A percentile compares a stretch with the other conserved stretches of the same genome.
These are phyloP conservation scores for Andinoacara biseriatus DNA, from an alignment of 2,113 vertebrate genomes.

Conservation along the genomic window DNA sequence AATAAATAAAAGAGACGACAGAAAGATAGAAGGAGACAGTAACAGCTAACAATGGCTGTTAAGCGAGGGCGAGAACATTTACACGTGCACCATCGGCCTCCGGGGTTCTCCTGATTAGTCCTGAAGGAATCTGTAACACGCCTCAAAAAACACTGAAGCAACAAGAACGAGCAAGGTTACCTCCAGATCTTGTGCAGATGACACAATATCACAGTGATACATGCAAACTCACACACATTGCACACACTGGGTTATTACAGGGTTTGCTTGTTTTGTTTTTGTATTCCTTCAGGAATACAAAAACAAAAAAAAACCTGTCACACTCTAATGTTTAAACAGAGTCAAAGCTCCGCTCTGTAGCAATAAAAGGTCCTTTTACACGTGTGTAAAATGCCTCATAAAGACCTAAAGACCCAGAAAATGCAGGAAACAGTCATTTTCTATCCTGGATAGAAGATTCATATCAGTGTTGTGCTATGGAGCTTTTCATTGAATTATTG, in stretches of 20 bases:
- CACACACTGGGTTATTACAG: slow-evolving; percentile 8
- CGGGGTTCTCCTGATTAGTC: neutral
- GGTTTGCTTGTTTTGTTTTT: too few relatives aligned
- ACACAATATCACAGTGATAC: neutral
- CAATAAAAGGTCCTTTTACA: slow-evolving; percentile 60
- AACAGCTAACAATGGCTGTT: neutral
- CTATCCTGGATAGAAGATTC: slow-evolving; percentile 38
- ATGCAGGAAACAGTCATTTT: slow-evolving; percentile 46
- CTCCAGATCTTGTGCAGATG: neutral
- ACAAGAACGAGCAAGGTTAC: neutral
- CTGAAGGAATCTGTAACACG: neutral
- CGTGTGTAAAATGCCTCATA: slow-evolving; percentile 70
- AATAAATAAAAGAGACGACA: neutral
- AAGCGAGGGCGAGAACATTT: neutral
- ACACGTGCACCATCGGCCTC: neutral
- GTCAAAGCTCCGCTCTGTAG: slow-evolving; percentile 42
- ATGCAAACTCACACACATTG: neutral
- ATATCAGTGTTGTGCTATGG: slow-evolving; percentile 29
- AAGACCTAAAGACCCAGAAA: slow-evolving; percentile 68
- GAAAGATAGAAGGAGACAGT: neutral
- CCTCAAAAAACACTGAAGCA: neutral
- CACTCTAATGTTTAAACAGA: slow-evolving; percentile 37
- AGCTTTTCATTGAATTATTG: slow-evolving; percentile 61
- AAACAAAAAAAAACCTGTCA: neutral
- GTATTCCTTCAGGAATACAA: neutral